A percentile compares a stretch with the other conserved stretches of the same genome.
Evolutionary conservation across 2,888 invertebrate genomes (phyloP).

Genomic region (Limnephilus lunatus): DNA sequence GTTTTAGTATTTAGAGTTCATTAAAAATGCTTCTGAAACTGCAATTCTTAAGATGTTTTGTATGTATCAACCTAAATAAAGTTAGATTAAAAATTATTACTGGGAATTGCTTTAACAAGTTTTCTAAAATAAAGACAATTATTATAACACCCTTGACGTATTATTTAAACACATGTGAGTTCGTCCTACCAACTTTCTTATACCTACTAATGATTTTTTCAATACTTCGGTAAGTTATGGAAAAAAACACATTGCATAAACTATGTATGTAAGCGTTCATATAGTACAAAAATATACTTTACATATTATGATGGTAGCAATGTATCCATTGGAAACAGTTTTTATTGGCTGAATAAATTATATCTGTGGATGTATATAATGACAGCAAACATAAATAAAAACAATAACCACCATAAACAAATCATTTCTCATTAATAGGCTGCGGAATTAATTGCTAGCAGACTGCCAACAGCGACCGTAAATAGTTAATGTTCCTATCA

Average conservation of each 20-base stretch:
- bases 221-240: not conserved
- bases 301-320: not conserved
- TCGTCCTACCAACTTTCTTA: not conserved
- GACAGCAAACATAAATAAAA: constrained; percentile 2
- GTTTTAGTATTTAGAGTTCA: too few relatives aligned
- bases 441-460: constrained; percentile 27
- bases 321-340: not conserved
- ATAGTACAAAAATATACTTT: not conserved
- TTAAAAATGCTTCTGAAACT: too few relatives aligned
- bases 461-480: constrained; percentile 12
- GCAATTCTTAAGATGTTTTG: too few relatives aligned
- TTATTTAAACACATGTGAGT: not conserved
- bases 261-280: not conserved
- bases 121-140: too few relatives aligned
- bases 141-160: too few relatives aligned
- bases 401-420: constrained; percentile 14
- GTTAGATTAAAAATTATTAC: too few relatives aligned
- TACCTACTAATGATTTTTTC: not conserved
- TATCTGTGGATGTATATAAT: not conserved
- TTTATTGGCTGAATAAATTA: not conserved
- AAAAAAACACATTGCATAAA: not conserved
- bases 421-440: constrained; percentile 26
- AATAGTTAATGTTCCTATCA: not conserved
- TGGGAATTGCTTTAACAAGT: too few relatives aligned
- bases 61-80: too few relatives aligned